Percentiles rank a stretch among this genome's conserved stretches.
phyloP scores from a whole-genome alignment of 2,113 vertebrate species.

The Dendropsophus ebraccatus region DNA sequence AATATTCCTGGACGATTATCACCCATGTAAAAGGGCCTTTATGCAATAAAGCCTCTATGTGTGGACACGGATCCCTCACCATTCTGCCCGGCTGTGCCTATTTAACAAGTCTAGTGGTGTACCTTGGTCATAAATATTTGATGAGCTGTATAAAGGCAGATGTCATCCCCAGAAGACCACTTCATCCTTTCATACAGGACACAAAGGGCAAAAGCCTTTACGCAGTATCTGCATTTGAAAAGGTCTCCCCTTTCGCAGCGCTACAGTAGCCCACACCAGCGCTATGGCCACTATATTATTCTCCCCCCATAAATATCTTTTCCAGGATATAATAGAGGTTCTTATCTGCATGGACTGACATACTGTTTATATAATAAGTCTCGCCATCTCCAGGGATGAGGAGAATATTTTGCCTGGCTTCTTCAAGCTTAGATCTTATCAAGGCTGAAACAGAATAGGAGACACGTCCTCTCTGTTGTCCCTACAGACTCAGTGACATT shows the following conservation, averaged over 20 bases:
- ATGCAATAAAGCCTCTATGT: no score
- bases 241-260: neutral
- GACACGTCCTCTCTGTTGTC: neutral
- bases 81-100: neutral
- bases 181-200: neutral
- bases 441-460: neutral
- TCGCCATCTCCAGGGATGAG: neutral
- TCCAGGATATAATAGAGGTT: neutral
- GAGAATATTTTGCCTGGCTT: neutral
- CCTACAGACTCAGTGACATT: neutral
- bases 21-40: no score
- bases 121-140: neutral
- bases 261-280: neutral
- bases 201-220: neutral
- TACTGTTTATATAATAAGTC: slow-evolving; percentile 13
- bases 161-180: neutral
- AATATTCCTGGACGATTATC: no score
- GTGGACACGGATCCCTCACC: neutral
- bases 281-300: neutral
- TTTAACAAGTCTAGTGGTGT: neutral
- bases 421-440: slow-evolving; percentile 20
- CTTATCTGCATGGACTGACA: slow-evolving; percentile 39
- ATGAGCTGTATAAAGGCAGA: neutral
- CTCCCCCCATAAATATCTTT: neutral
- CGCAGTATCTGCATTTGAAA: slow-evolving; percentile 40